Conservation (phyloP, 2,888 invertebrate genomes). For the Cataglyphis rosenhaueri region DNA sequence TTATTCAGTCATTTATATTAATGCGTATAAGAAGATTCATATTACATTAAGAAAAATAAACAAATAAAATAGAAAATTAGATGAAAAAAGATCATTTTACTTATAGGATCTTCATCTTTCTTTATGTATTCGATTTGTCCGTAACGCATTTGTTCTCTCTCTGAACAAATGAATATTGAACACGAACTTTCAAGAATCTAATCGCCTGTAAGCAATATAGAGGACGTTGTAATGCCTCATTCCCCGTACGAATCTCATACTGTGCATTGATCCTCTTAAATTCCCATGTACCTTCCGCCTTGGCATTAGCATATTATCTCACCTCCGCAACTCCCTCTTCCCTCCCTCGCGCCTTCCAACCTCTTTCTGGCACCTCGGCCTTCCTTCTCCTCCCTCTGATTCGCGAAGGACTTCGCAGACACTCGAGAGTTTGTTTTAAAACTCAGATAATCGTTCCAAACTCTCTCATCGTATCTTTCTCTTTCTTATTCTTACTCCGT, state of each 20-base stretch:
- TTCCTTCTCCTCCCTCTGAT: conserved; percentile 71
- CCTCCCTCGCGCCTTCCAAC: conserved; percentile 37
- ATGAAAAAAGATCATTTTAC: neutral
- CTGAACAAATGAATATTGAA: conserved; percentile 20
- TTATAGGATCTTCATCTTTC: neutral
- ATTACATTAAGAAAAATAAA: neutral
- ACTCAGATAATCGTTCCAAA: conserved; percentile 84
- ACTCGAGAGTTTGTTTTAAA: conserved; percentile 85
- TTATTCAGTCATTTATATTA: neutral
- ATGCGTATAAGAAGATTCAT: neutral
- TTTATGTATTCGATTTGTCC: conserved; percentile 20
- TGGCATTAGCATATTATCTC: conserved; percentile 83
- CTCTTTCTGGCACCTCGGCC: conserved; percentile 34
- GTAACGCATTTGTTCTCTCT: neutral
- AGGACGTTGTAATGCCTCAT: conserved; percentile 75
- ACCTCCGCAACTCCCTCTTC: conserved; percentile 63
- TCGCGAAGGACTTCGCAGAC: conserved; percentile 84
- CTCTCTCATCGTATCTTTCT: conserved; percentile 70
- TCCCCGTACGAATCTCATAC: conserved; percentile 75
- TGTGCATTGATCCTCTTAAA: conserved; percentile 83
- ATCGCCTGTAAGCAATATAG: conserved; percentile 75
- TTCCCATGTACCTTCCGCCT: conserved; percentile 81
- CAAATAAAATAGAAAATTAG: neutral
- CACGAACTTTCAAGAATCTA: conserved; percentile 66
- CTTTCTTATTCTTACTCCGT: conserved; percentile 53